Evolutionary conservation across 1,140 invertebrate genomes (phyloP).

Genomic region (Aphidius ervi): DNA sequence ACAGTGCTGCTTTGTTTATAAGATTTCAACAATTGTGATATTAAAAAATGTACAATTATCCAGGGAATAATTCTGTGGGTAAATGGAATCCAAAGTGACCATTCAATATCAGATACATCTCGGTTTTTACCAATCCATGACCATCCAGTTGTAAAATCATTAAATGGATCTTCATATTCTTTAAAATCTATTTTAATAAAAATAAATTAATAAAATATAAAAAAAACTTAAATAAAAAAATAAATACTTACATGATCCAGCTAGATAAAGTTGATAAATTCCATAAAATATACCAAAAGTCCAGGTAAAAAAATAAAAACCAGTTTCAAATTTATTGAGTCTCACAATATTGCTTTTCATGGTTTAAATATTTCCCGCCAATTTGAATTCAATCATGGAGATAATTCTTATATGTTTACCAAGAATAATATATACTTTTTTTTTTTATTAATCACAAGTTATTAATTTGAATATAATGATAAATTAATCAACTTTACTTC

Average conservation of each 20-base stretch:
- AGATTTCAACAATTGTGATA: conserved; percentile 40
- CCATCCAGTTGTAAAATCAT: conserved; percentile 49
- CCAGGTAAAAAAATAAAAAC: conserved; percentile 38
- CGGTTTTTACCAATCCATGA: conserved; percentile 45
- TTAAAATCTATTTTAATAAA: conserved; percentile 37
- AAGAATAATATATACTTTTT: too few relatives aligned
- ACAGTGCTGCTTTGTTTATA: conserved; percentile 21
- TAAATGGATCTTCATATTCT: conserved; percentile 36
- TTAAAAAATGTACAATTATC: conserved; percentile 44
- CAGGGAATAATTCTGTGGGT: conserved; percentile 45
- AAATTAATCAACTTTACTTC: too few relatives aligned
- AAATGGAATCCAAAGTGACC: conserved; percentile 50
- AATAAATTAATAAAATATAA: background rate
- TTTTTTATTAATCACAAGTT: too few relatives aligned
- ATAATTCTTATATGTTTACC: conserved; percentile 1
- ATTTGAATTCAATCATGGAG: background rate
- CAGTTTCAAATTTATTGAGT: conserved; percentile 31
- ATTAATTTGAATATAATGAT: too few relatives aligned
- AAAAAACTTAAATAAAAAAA: background rate
- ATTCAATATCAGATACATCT: conserved; percentile 57
- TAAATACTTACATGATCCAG: conserved; percentile 37
- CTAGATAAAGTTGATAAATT: conserved; percentile 39
- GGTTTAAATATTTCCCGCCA: conserved; percentile 17
- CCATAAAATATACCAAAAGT: conserved; percentile 40
- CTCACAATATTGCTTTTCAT: conserved; percentile 16